Percentiles rank a stretch among this genome's conserved stretches.
phyloP scores from a whole-genome alignment of 2,888 invertebrate genomes.

The Tachina grossa region DNA sequence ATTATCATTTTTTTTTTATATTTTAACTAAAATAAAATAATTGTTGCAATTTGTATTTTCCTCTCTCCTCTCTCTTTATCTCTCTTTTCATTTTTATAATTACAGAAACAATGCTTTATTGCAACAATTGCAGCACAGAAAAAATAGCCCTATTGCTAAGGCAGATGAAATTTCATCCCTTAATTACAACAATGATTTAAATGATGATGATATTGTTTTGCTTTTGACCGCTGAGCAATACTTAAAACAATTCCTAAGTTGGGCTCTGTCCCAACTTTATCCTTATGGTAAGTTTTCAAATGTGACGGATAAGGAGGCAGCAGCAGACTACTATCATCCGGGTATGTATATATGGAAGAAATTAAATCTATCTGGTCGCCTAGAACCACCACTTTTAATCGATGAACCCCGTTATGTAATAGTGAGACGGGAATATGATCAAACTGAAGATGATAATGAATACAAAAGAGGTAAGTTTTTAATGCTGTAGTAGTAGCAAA shows the following conservation, averaged over 20 bases:
- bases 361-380: conserved; percentile 79
- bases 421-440: conserved; percentile 77
- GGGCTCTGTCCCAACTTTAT: conserved; percentile 79
- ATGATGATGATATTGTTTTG: conserved; percentile 75
- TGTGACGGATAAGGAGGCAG: conserved; percentile 72
- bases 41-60: background rate
- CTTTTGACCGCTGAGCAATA: conserved; percentile 79
- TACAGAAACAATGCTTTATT: conserved; percentile 52
- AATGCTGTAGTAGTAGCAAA: background rate
- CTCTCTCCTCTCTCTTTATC: no score
- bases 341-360: conserved; percentile 80
- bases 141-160: background rate
- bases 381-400: conserved; percentile 79
- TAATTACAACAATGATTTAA: conserved; percentile 20
- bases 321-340: conserved; percentile 77
- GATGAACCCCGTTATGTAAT: conserved; percentile 81
- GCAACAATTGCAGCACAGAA: conserved; percentile 28
- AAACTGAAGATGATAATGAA: conserved; percentile 71
- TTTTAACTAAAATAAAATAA: background rate
- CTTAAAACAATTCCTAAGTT: conserved; percentile 78
- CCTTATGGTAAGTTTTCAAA: conserved; percentile 71
- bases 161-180: background rate
- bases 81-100: background rate
- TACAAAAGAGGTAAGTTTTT: conserved; percentile 62
- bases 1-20: background rate